Percentiles rank a stretch among this genome's conserved stretches.
phyloP scores from a whole-genome alignment of 1,140 invertebrate genomes.

The Scaptomyza hsui region DNA sequence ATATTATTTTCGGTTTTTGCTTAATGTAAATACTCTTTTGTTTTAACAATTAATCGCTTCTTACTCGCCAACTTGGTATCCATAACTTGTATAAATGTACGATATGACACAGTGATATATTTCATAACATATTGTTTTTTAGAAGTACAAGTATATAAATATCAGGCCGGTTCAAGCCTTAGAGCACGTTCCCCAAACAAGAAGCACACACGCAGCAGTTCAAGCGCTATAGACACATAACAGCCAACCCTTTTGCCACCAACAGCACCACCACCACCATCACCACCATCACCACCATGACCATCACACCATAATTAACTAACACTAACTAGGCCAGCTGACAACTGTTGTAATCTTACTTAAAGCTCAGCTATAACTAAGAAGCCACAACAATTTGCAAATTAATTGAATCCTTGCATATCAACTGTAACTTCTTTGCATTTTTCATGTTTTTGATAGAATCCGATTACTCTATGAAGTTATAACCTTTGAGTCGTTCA shows the following conservation, averaged over 20 bases:
- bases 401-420: conserved; percentile 54
- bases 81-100: conserved; percentile 76
- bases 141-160: conserved; percentile 71
- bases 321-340: conserved; percentile 42
- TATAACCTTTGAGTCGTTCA: conserved; percentile 63
- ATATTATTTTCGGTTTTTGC: conserved; percentile 37
- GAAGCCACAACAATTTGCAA: conserved; percentile 76
- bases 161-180: conserved; percentile 51
- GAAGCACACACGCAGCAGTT: conserved; percentile 39
- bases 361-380: conserved; percentile 71
- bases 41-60: conserved; percentile 55
- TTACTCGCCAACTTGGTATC: conserved; percentile 45
- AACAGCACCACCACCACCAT: conserved; percentile 15
- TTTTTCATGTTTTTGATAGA: conserved; percentile 27
- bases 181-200: conserved; percentile 32
- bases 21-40: conserved; percentile 61
- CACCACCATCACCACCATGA: conserved; percentile 10
- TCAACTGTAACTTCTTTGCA: conserved; percentile 26
- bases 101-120: conserved; percentile 83
- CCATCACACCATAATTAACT: conserved; percentile 43
- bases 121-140: conserved; percentile 65
- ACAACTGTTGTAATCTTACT: conserved; percentile 27
- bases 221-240: conserved; percentile 30
- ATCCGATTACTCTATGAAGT: conserved; percentile 42
- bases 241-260: conserved; percentile 9